Base-by-base conservation (phyloP, 2,113 vertebrate genomes). In the Gallinago jamesoni region DNA sequence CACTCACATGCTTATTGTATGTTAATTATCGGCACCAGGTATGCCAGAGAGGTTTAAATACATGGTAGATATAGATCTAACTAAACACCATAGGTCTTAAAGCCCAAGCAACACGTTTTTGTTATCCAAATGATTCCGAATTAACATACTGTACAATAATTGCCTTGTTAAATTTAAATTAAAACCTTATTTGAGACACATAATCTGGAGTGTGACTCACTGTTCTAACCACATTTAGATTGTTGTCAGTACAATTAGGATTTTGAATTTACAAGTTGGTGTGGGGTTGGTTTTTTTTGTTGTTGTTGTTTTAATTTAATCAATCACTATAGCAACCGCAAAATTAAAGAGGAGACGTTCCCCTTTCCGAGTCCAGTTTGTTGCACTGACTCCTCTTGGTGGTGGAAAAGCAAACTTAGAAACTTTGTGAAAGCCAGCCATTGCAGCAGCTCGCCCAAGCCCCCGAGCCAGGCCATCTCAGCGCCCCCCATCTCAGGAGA, bases 241-340 rank as follows among this genome's bases (percentile, higher is more conserved):
- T 96, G 94, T 96, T 97, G 97, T 97, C 95, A 93, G 98, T 80
- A 95, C 97, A 98, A 98, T 97, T 91, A 97, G 94, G 96, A 94
- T 82, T 95, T 95, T 78, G 96, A 97, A 96, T 96, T 98, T 96
- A 93, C 95, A 97, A 98, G 96, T 69, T 60, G 56, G 27, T 55
- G 53, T 55, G 53, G 53, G 9, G 8, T 33, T 19, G 12, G 12
- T 16, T 11, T 48, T 56, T 14, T 43, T 43, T 43, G 14, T 37
- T 37, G 35, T 37, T 43, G 13, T 84, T 67, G 50, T 67, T 64
- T 79, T 80, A 86, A 93, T 94, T 95, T 85, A 78, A 97, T 96
- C 87, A 92, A 96, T 96, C 62, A 31, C 92, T 95, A 96, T 98
- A 92, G 97, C 98, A 98, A 98, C 97, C 67, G 87, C 92, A 95